Conservation (phyloP, 2,797 vertebrate species). For the Aythya fuligula region DNA sequence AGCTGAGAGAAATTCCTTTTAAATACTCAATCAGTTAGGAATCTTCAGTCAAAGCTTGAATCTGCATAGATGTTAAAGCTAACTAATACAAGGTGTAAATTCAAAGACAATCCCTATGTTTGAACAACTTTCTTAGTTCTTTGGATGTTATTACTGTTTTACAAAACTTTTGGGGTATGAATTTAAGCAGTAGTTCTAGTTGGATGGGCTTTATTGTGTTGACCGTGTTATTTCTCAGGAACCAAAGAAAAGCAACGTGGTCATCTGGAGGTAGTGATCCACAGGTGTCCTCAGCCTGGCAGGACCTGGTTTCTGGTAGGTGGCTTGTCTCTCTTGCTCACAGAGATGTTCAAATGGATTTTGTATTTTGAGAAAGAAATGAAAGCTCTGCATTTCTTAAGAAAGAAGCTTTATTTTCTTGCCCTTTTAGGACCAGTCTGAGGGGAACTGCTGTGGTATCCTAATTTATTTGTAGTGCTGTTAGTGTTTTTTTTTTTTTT, state of each 20-base stretch:
- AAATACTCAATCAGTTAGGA: neutral
- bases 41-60: neutral
- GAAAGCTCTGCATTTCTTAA: accelerated
- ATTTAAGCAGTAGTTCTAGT: neutral
- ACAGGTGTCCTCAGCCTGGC: accelerated
- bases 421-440: neutral
- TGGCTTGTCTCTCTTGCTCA: neutral
- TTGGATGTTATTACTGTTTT: neutral
- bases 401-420: neutral
- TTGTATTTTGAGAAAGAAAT: neutral
- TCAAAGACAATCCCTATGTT: accelerated
- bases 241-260: neutral
- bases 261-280: accelerated
- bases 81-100: accelerated
- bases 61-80: accelerated
- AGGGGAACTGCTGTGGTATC: neutral
- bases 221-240: accelerated
- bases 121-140: neutral
- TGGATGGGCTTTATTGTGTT: neutral
- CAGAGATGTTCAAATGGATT: neutral
- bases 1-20: neutral
- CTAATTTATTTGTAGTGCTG: neutral
- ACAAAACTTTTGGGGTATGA: neutral
- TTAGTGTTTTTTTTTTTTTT: no score
- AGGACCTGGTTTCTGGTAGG: neutral